Evolutionary conservation across 2,888 invertebrate species (phyloP).

Genomic region (Papilio gigon): DNA sequence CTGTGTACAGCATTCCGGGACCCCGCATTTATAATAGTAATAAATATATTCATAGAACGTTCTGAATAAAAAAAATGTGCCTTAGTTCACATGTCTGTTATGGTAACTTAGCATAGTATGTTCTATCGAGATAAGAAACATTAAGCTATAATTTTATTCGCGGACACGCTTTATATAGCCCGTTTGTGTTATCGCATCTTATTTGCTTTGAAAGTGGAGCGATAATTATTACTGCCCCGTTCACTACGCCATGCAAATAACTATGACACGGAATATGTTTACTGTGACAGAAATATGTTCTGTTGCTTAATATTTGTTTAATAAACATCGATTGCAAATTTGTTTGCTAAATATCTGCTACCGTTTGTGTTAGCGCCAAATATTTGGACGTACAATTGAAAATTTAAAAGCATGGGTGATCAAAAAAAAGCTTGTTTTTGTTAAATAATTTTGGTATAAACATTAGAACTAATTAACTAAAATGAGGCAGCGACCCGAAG

Average conservation of each 20-base stretch:
- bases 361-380: neutral
- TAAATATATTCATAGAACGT: no score
- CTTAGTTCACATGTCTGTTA: no score
- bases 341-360: conserved; percentile 6
- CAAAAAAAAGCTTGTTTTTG: no score
- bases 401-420: neutral
- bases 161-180: conserved; percentile 35
- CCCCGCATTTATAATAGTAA: no score
- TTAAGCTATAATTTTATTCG: conserved; percentile 38
- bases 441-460: no score
- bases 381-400: neutral
- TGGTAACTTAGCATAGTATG: conserved; percentile 2
- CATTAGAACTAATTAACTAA: no score
- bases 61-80: no score
- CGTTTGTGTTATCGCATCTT: conserved; percentile 38
- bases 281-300: conserved; percentile 10
- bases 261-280: conserved; percentile 21
- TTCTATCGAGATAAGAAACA: conserved; percentile 29
- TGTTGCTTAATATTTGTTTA: conserved; percentile 4
- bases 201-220: conserved; percentile 29
- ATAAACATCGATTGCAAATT: neutral
- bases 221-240: conserved; percentile 36
- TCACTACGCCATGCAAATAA: conserved; percentile 26
- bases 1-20: no score
- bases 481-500: no score